Base-by-base conservation (phyloP, 2,797 vertebrate species). In the Odontamblyopus lacepedii region DNA sequence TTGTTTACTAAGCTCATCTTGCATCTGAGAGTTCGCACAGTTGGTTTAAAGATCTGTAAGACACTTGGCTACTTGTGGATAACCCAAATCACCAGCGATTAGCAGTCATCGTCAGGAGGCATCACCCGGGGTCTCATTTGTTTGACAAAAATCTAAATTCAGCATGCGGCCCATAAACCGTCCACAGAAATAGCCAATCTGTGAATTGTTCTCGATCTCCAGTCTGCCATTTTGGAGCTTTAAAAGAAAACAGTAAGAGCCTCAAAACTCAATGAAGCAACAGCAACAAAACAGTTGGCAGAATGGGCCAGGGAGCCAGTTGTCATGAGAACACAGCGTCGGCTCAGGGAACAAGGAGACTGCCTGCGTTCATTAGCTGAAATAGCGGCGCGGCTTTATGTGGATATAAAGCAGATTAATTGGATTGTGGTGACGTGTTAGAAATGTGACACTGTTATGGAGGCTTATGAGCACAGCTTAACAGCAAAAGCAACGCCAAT, bases 321-420 rank as follows among this genome's bases (percentile, higher is more conserved):
- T 91, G 88, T 91, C 87, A 89, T 91, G 85, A 90, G 82, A 91
- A 90, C 87, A 82, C 78, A 75, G 79, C 57, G 68, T 30, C 72
- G 70, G 78, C 57, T 44, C 71, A 73, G 67, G 70, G 77, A 69
- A 77, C 30, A 69, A 80, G 62, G 73, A 82, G 80, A 68, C 83
- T 85, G 80, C 70, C 78, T 78, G 77, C 69, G 72, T 89, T 90
- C 82, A 88, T 89, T 90, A 89, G 79, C 83, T 84, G 81, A 83
- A 90, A 86, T 87, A 87, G 85, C 88, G 84, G 78, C 75, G 85
- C 78, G 85, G 79, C 83, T 91, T 87, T 84, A 79, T 91, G 81
- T 88, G 88, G 83, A 85, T 87, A 86, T 83, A 88, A 88, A 83
- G 57, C 75, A 86, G 87, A 91, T 90, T 89, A 90, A 91, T 91